Evolutionary conservation across 30 jellyfish, hydroid and myxozoan species (phyloP).

Genomic region (Calvadosia cruxmelitensis): DNA sequence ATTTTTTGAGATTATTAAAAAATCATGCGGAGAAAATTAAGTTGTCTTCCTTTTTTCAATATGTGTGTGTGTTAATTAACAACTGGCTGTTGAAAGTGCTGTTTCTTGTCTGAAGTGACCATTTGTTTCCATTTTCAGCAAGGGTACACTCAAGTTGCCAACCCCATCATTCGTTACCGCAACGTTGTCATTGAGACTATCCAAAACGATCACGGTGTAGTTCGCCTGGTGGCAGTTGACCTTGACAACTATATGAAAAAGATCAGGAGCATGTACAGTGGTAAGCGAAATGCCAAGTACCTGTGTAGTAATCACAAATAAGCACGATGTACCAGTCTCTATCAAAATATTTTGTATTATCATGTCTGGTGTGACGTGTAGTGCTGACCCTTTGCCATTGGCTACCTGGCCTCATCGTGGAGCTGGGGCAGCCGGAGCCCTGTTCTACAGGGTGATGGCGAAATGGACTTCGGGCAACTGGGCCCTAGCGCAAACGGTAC

Average conservation of each 20-base stretch:
- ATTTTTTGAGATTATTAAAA: too few species aligned
- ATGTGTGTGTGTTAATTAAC: too few species aligned
- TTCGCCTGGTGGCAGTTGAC: slow-evolving; percentile 77
- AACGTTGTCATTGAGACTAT: slow-evolving; percentile 76
- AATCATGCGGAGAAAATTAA: too few species aligned
- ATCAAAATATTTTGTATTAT: not conserved
- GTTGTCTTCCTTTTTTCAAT: too few species aligned
- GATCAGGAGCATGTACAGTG: slow-evolving; percentile 47
- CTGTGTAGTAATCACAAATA: too few species aligned
- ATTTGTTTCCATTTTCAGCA: not conserved
- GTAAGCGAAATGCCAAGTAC: too few species aligned
- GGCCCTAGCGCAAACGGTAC: too few species aligned
- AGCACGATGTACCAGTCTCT: not conserved
- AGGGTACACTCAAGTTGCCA: slow-evolving; percentile 76
- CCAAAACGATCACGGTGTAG: slow-evolving; percentile 78
- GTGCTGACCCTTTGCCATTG: not conserved
- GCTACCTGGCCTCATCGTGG: not conserved
- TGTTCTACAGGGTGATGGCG: too few species aligned
- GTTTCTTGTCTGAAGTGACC: too few species aligned
- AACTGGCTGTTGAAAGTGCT: too few species aligned
- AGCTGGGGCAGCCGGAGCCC: too few species aligned
- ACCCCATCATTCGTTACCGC: slow-evolving; percentile 69
- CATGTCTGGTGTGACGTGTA: not conserved
- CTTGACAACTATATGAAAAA: slow-evolving; percentile 50
- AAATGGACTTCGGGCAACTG: too few species aligned